phyloP scores from a whole-genome alignment of 2,113 vertebrate genomes.

The Synodontis membranacea region DNA sequence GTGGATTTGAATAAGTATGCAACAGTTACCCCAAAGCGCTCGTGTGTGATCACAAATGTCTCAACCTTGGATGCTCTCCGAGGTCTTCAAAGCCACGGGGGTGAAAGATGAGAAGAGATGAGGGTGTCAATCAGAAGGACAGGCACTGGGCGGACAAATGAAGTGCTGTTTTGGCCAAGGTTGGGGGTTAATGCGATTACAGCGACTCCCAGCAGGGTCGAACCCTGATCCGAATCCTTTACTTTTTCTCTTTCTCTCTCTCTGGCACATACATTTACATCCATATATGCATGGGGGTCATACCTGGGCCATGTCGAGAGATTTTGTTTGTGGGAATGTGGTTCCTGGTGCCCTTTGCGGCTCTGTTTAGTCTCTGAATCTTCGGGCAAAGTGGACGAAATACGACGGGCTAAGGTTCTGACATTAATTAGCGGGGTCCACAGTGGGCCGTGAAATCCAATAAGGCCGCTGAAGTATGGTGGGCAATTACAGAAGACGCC shows the following conservation, averaged over 20 bases:
- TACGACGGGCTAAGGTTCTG: constrained; percentile 45
- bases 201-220: constrained; percentile 42
- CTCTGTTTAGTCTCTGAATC: constrained; percentile 53
- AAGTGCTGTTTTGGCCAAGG: constrained; percentile 48
- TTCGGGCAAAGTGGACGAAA: constrained; percentile 14
- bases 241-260: constrained; percentile 3
- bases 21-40: not conserved
- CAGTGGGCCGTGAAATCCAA: constrained; percentile 55
- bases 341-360: constrained; percentile 31
- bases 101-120: constrained; percentile 23
- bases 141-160: constrained; percentile 53
- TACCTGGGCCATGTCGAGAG: constrained; percentile 27
- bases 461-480: constrained; percentile 50
- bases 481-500: constrained; percentile 53
- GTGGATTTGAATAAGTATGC: not conserved
- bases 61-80: constrained; percentile 8
- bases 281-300: constrained; percentile 31
- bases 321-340: constrained; percentile 30
- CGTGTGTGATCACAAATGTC: not conserved
- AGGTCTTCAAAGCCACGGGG: constrained; percentile 32
- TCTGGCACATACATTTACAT: not conserved
- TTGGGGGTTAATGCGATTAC: constrained; percentile 56
- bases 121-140: constrained; percentile 38
- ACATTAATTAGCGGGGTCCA: constrained; percentile 53
- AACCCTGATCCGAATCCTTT: constrained; percentile 33